A percentile compares a stretch with the other conserved stretches of the same genome.
phyloP scores from a whole-genome alignment of 2,113 vertebrate genomes.

The Ictalurus punctatus region DNA sequence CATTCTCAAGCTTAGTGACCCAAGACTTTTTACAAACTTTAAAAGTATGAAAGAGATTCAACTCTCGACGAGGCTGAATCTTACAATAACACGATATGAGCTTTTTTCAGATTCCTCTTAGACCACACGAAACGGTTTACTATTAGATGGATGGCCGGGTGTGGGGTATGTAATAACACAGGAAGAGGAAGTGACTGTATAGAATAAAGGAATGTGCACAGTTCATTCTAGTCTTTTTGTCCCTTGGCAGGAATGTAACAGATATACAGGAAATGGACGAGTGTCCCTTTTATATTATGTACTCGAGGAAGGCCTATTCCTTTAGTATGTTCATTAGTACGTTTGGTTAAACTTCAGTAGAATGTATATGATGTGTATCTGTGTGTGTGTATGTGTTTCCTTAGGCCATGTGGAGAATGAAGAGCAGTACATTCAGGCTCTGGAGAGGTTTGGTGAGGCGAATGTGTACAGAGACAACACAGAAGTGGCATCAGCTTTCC shows the following conservation, averaged over 20 bases:
- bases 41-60: neutral
- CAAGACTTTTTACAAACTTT: neutral
- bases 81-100: neutral
- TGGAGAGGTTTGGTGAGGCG: slow-evolving; percentile 91
- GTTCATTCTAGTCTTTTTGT: neutral
- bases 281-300: neutral
- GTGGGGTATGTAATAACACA: neutral
- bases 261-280: neutral
- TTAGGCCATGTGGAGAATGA: slow-evolving; percentile 92
- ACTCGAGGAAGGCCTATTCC: neutral
- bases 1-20: neutral
- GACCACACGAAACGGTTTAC: neutral
- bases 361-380: neutral
- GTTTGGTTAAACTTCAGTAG: neutral
- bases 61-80: neutral
- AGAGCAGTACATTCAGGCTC: slow-evolving; percentile 88
- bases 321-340: neutral
- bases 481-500: slow-evolving; percentile 84
- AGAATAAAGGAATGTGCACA: neutral
- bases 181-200: neutral
- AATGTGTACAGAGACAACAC: slow-evolving; percentile 82
- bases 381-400: slow-evolving; percentile 43
- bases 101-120: neutral
- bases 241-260: neutral
- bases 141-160: neutral